Percentiles rank a stretch among this genome's conserved stretches.
These are phyloP conservation scores for Parnassius orleans DNA, from an alignment of 2,888 invertebrate genomes.

Conservation along the genomic window DNA sequence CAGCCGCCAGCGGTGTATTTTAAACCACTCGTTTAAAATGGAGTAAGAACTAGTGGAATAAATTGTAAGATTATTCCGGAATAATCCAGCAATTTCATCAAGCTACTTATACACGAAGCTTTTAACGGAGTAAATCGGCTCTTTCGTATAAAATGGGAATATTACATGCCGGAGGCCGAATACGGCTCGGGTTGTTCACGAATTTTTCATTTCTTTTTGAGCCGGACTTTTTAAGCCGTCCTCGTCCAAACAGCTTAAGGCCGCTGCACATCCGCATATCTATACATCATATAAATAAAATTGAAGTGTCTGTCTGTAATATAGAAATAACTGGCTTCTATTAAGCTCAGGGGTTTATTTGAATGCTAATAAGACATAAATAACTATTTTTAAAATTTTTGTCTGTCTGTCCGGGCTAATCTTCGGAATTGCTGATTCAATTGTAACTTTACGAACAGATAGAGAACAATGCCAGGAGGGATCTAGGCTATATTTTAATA, in stretches of 20 bases:
- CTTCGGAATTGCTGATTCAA: too few relatives aligned
- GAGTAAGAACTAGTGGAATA: slow-evolving; percentile 28
- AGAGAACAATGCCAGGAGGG: too few relatives aligned
- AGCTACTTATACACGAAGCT: slow-evolving; percentile 32
- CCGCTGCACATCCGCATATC: slow-evolving; percentile 56
- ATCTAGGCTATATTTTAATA: too few relatives aligned
- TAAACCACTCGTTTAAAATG: slow-evolving; percentile 27
- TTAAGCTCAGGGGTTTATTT: too few relatives aligned
- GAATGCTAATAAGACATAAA: too few relatives aligned
- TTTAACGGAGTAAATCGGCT: slow-evolving; percentile 39
- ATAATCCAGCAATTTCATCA: slow-evolving; percentile 30
- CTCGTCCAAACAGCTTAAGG: slow-evolving; percentile 14
- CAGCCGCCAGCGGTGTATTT: slow-evolving; percentile 1
- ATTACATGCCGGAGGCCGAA: slow-evolving; percentile 45
- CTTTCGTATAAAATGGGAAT: slow-evolving; percentile 57
- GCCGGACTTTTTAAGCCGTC: slow-evolving; percentile 29
- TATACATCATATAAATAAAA: too few relatives aligned
- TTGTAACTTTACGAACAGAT: too few relatives aligned
- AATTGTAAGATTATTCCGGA: slow-evolving; percentile 38
- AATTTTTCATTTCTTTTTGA: slow-evolving; percentile 32
- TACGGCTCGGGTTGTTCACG: slow-evolving; percentile 4
- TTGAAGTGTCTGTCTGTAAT: too few relatives aligned
- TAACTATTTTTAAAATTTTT: too few relatives aligned
- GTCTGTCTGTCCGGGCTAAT: too few relatives aligned
- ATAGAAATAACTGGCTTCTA: too few relatives aligned